Percentiles rank a stretch among this genome's conserved stretches.
These are phyloP conservation scores for Thunnus maccoyii DNA, from an alignment of 2,113 vertebrate genomes.

Conservation along the genomic window DNA sequence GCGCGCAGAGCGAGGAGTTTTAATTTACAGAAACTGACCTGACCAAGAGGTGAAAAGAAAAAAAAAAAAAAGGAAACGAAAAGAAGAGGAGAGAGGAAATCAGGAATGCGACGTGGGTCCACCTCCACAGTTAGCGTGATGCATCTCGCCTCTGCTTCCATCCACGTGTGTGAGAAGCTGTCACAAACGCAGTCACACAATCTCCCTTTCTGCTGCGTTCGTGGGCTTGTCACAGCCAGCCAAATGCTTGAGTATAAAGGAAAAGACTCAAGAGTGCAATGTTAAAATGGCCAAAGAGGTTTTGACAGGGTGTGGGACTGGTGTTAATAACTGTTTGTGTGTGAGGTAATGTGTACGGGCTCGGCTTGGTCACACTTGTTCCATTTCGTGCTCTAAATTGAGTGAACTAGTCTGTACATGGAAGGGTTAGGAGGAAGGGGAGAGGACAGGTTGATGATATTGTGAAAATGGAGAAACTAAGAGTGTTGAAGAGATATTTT, in stretches of 20 bases:
- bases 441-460: too few relatives aligned
- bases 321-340: constrained; percentile 26
- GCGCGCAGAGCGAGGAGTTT: background rate
- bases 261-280: constrained; percentile 72
- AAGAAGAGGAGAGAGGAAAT: background rate
- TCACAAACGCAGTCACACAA: constrained; percentile 5
- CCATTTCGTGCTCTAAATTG: constrained; percentile 32
- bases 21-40: constrained; percentile 2
- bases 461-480: too few relatives aligned
- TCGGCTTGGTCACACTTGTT: constrained; percentile 29
- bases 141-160: constrained; percentile 30
- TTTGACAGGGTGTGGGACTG: constrained; percentile 50
- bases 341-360: constrained; percentile 15
- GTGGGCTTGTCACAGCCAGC: constrained; percentile 28
- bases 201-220: constrained; percentile 33
- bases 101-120: background rate
- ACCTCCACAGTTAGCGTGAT: constrained; percentile 1
- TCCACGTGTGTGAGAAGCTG: constrained; percentile 25
- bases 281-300: constrained; percentile 81
- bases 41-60: background rate
- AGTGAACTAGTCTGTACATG: background rate
- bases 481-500: too few relatives aligned
- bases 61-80: background rate
- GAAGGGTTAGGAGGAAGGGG: too few relatives aligned
- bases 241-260: constrained; percentile 48